A percentile compares a stretch with the other conserved stretches of the same genome.
These are phyloP conservation scores for Neosilurus hyrtlii DNA, from an alignment of 2,797 vertebrate genomes.

Conservation along the genomic window DNA sequence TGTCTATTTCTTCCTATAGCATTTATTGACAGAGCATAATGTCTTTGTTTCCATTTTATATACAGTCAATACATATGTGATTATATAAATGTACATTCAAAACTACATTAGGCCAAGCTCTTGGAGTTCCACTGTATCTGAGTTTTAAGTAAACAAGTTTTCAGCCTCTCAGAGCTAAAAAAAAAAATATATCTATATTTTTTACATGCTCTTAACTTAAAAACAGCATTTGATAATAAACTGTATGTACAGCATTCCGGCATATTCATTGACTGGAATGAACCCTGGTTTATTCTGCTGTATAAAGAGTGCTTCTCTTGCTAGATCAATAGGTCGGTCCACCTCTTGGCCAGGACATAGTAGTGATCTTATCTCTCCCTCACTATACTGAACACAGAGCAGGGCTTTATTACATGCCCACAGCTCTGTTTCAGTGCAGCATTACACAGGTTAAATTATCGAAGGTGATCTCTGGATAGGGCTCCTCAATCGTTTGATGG, in stretches of 20 bases:
- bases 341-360: constrained; percentile 6
- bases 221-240: background rate
- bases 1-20: background rate
- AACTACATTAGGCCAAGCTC: background rate
- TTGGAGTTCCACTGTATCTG: background rate
- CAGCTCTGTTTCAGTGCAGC: background rate
- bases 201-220: background rate
- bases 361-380: constrained; percentile 29
- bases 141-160: constrained; percentile 6
- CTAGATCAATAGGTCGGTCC: constrained; percentile 27
- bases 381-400: background rate
- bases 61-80: constrained; percentile 4
- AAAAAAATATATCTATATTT: background rate
- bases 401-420: background rate
- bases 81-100: constrained; percentile 3
- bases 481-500: constrained; percentile 9
- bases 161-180: background rate
- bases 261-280: background rate
- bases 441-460: constrained; percentile 30
- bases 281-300: background rate
- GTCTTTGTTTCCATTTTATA: background rate
- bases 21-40: background rate
- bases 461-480: constrained; percentile 28
- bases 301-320: constrained; percentile 18
- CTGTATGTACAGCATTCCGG: background rate